Evolutionary conservation across 2,797 vertebrate genomes (phyloP).

Genomic region (Sus cebifrons): DNA sequence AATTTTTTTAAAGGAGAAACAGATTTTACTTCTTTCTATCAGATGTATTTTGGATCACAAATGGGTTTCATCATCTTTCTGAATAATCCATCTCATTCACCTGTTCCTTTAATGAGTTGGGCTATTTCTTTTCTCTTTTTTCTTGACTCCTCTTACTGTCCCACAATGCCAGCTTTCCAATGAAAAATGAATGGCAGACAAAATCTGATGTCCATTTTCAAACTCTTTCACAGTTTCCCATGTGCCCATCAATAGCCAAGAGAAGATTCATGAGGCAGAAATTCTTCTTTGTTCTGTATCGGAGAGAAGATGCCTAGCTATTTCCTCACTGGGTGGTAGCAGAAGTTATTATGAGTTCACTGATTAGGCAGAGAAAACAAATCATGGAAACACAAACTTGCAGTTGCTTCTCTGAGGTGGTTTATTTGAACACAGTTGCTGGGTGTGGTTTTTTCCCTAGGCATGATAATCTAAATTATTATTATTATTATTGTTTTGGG

Average conservation of each 20-base stretch:
- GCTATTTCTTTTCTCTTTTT: background rate
- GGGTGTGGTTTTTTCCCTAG: conserved; percentile 2
- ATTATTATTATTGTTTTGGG: too few relatives aligned
- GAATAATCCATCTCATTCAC: background rate
- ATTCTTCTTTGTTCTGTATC: background rate
- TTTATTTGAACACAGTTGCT: conserved; percentile 14
- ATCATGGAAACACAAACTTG: background rate
- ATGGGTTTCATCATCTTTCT: background rate
- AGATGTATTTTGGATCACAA: background rate
- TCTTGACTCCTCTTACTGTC: background rate
- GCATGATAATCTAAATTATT: conserved; percentile 32
- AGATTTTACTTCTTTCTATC: background rate
- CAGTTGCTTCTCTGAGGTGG: background rate
- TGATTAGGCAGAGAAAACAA: conserved; percentile 26
- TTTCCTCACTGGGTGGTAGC: background rate
- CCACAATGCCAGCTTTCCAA: background rate
- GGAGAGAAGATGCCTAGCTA: background rate
- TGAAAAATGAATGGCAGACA: conserved; percentile 6
- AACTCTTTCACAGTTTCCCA: background rate
- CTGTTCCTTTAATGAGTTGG: background rate
- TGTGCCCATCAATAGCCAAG: background rate
- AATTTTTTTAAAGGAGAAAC: background rate
- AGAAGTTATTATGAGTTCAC: conserved; percentile 40
- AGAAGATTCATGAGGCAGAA: conserved; percentile 33
- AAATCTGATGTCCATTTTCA: background rate